Evolutionary conservation across 2,797 vertebrate genomes (phyloP).

Genomic region (Ctenopoma multispine): DNA sequence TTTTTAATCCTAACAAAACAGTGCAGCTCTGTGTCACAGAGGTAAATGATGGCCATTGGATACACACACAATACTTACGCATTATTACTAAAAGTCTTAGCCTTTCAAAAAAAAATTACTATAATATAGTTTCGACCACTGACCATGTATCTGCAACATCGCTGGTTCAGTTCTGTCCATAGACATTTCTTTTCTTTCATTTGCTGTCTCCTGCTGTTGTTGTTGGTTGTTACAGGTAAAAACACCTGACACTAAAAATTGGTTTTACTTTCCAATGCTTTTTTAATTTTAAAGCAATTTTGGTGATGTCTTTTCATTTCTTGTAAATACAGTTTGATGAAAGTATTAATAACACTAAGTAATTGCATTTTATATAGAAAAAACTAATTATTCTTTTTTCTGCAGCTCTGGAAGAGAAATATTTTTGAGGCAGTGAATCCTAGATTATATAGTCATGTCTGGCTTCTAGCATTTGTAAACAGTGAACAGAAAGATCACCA

Average conservation of each 20-base stretch:
- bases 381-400: no score
- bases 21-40: neutral
- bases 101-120: neutral
- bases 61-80: neutral
- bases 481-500: neutral
- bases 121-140: neutral
- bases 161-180: neutral
- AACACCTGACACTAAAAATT: neutral
- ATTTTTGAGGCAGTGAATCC: no score
- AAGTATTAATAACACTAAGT: no score
- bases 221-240: neutral
- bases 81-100: no score
- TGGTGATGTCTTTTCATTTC: neutral
- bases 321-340: no score
- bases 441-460: no score
- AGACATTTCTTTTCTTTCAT: neutral
- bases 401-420: no score
- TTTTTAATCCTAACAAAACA: no score
- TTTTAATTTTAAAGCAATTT: neutral
- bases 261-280: neutral
- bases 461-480: no score
- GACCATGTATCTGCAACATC: neutral
- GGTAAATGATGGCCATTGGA: neutral
- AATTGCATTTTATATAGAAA: no score
- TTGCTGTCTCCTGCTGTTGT: neutral